Evolutionary conservation across 30 jellyfish, hydroid and myxozoan genomes (phyloP).

Genomic region (Rhopilema esculentum): DNA sequence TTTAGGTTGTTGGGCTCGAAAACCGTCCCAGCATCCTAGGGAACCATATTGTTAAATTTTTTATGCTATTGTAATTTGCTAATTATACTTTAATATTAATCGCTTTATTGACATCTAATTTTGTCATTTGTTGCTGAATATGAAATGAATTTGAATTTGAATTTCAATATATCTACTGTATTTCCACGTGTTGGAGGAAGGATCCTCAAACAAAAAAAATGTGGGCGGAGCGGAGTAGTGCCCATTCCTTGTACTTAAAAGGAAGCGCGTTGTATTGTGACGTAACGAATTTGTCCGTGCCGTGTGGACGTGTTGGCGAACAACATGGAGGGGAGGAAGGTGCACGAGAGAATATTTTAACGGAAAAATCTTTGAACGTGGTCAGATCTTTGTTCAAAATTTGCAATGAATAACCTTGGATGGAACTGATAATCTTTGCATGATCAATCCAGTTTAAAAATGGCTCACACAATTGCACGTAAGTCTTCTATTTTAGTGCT

Average conservation of each 20-base stretch:
- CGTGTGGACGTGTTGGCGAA: neutral
- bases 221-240: neutral
- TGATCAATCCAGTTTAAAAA: neutral
- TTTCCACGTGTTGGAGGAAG: too few relatives aligned
- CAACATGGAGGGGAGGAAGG: neutral
- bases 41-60: too few relatives aligned
- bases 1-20: too few relatives aligned
- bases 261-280: neutral
- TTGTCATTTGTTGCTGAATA: too few relatives aligned
- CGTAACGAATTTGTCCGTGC: neutral
- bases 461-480: slow-evolving; percentile 87
- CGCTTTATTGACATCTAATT: too few relatives aligned
- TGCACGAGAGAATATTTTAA: neutral
- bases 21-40: too few relatives aligned
- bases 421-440: neutral
- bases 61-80: too few relatives aligned
- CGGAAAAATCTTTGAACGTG: neutral
- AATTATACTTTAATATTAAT: too few relatives aligned
- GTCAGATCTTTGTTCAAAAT: neutral
- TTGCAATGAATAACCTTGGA: neutral
- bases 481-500: slow-evolving; percentile 1
- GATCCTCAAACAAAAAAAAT: too few relatives aligned
- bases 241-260: neutral
- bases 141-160: too few relatives aligned
- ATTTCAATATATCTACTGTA: too few relatives aligned